Evolutionary conservation across 2,797 vertebrate genomes (phyloP).

Genomic region (Florisuga fusca): DNA sequence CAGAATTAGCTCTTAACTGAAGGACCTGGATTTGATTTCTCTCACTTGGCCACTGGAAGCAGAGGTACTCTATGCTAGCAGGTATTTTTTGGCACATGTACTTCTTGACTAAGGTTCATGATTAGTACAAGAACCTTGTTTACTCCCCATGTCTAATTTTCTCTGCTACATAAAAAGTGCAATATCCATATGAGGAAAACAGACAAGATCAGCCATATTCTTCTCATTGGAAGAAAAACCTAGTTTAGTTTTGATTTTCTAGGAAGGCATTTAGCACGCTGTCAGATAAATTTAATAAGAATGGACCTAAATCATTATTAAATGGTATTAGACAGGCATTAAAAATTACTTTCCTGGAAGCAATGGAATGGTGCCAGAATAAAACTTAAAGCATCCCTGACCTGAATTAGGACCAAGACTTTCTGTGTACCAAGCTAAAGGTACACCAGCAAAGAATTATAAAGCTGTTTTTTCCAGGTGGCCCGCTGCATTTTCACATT

Average conservation of each 20-base stretch:
- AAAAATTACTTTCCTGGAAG: slow-evolving; percentile 40
- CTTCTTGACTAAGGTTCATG: background rate
- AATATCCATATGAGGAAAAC: background rate
- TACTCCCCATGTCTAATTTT: background rate
- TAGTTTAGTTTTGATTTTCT: slow-evolving; percentile 4
- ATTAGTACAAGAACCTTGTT: background rate
- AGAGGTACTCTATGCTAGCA: background rate
- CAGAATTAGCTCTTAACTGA: background rate
- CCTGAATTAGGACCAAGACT: background rate
- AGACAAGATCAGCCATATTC: background rate
- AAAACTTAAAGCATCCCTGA: slow-evolving; percentile 9
- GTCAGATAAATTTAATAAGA: slow-evolving; percentile 12
- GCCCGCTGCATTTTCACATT: slow-evolving; percentile 6
- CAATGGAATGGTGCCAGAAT: background rate
- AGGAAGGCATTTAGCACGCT: background rate
- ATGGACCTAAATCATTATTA: background rate
- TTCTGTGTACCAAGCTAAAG: background rate
- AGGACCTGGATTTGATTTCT: background rate
- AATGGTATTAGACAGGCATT: background rate
- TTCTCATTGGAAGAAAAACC: background rate
- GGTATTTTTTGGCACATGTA: background rate
- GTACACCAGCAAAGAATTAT: background rate
- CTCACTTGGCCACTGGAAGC: background rate
- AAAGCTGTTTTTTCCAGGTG: background rate
- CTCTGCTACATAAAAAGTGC: background rate